These are phyloP conservation scores for Alauda arvensis DNA, from an alignment of 2,797 vertebrate genomes.

Conservation along the genomic window DNA sequence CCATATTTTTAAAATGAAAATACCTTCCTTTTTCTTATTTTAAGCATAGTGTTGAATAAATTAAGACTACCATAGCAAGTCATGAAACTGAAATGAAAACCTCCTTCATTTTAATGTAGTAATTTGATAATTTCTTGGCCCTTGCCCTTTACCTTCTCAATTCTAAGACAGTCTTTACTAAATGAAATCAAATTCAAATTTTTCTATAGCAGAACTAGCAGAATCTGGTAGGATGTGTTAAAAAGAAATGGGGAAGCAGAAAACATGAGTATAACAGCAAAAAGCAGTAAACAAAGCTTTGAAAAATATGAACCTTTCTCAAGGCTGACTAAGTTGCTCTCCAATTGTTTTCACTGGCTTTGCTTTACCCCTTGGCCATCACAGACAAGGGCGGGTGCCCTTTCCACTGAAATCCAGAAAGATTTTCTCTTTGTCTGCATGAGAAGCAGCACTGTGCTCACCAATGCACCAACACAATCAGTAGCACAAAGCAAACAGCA, in stretches of 20 bases:
- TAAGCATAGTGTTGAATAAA: background rate
- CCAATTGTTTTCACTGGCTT: background rate
- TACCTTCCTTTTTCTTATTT: background rate
- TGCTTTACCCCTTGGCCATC: background rate
- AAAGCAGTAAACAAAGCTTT: background rate
- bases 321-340: background rate
- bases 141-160: background rate
- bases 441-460: background rate
- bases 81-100: constrained; percentile 11
- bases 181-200: constrained; percentile 25
- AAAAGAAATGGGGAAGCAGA: background rate
- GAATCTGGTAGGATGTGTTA: background rate
- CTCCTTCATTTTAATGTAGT: constrained; percentile 29
- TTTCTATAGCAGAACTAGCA: background rate
- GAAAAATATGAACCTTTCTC: background rate
- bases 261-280: background rate
- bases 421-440: background rate
- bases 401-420: background rate
- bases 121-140: constrained; percentile 31
- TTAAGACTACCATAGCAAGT: constrained; percentile 10
- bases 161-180: constrained; percentile 1
- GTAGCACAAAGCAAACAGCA: background rate
- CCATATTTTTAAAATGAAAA: constrained; percentile 32
- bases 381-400: background rate
- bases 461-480: background rate